Evolutionary conservation across 2,888 invertebrate species (phyloP), one percentile per base, ranked within the genome.

Genomic region (Synergus itoensis): DNA sequence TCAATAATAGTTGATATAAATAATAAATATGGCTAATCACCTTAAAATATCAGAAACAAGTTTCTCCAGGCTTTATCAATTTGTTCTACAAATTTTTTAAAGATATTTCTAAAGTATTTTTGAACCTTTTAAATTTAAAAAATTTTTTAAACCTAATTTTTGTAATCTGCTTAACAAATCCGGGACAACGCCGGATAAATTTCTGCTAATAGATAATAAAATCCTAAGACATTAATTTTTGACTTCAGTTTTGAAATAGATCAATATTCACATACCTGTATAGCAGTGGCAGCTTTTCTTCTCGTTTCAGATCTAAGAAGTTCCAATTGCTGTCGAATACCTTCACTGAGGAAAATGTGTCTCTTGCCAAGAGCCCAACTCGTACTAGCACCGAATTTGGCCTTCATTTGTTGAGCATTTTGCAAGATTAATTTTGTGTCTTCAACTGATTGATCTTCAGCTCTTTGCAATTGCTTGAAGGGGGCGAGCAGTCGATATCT

Each of bases 261-360:
- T 41, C 4, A 65, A 28, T 41, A 65, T 8, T 16, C 1, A 14
- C 69, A 48, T 79, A 91, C 92, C 90, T 95, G 98, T 88, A 98
- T 96, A 73, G 95, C 92, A n/a, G 96, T 96, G 1, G 98, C 98
- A 16, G 98, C 97, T 85, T 95, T 94, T 86, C 96, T 95, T 0
- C 97, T 94, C 4, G 96, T 96, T 82, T 96, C 96, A 41, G 95
- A 95, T 8, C 98, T 94, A 88, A 98, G 93, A 80, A 96, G 95
- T 92, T 98, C 98, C 86, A 99, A 92, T 88, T 97, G 97, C 93
- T 98, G 98, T 8, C 98, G 94, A 89, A 98, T 97, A 43, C 97
- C 97, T 93, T 98, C 98, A 93, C 98, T 98, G 81, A 98, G 94
- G 92, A 99, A 99, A 67, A 98, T 97, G 92, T 99, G 98, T 4